Evolutionary conservation across 2,113 vertebrate species (phyloP), one percentile per base, ranked within the genome.

Genomic region (Pangasianodon gigas): DNA sequence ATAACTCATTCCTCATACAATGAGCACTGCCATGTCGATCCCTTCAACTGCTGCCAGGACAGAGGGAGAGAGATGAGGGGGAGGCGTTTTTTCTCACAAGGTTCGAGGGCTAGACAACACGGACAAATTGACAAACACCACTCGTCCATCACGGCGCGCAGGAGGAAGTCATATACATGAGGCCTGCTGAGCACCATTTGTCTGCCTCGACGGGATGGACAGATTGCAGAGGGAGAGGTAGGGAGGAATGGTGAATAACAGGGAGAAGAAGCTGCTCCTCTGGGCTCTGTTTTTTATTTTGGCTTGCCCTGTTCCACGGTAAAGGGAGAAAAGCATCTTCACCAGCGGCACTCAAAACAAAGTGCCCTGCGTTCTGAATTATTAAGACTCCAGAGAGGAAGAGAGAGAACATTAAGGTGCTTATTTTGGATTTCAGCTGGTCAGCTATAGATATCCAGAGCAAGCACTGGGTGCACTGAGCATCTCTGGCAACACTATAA

Each of bases 1-100:
- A 97, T 96, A 96, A 96, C 95, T 96, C 96, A 96, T 96, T 94
- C 95, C 94, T 94, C 94, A 89, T 89, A 95, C 94, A 95, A 93
- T 91, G 94, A 95, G 92, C 88, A 60, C 91, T 89, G 94, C 91
- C 94, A 94, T 94, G 93, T 94, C 94, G 46, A 95, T 84, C 52
- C 58, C 67, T 69, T 92, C 83, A 67, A 19, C n/a, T 56, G 86
- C 80, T 71, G 81, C 89, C 85, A 84, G 58, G 81, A 54, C 86
- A 79, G 65, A 24, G 74, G 19, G 14, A 79, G 74, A 87, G 18
- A 75, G 74, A 71, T 54, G 44, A 44, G 1, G 26, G 56, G 19
- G 54, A 26, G 19, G 88, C 8, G 13, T 62, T n/a, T 75, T 75
- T 48, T 84, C 79, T 79, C 80, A 60, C 85, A 18, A 69, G 89